These are phyloP conservation scores for Agraylea sexmaculata DNA, from an alignment of 1,140 invertebrate species.

Conservation along the genomic window DNA sequence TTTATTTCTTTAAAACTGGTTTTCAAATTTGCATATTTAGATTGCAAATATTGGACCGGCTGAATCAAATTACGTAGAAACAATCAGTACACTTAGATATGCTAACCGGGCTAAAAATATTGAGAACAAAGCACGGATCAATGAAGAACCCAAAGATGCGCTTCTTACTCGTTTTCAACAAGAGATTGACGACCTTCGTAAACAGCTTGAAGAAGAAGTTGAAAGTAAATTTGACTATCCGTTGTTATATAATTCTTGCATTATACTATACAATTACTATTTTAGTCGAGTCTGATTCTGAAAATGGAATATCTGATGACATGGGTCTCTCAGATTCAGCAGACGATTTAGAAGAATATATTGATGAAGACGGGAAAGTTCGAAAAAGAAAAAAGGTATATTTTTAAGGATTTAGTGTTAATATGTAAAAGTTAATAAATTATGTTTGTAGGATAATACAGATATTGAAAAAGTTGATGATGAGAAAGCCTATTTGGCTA, in stretches of 20 bases:
- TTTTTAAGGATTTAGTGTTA: constrained; percentile 1
- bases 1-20: neutral
- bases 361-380: constrained; percentile 26
- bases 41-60: constrained; percentile 92
- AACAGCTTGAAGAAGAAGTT: constrained; percentile 60
- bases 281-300: constrained; percentile 17
- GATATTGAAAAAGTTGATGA: constrained; percentile 40
- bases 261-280: neutral
- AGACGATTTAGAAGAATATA: constrained; percentile 21
- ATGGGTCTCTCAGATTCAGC: constrained; percentile 18
- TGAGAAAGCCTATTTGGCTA: constrained; percentile 51
- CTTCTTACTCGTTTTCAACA: constrained; percentile 89
- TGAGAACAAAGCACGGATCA: constrained; percentile 89
- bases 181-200: constrained; percentile 86
- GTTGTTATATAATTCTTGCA: neutral
- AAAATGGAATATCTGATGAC: constrained; percentile 24
- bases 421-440: constrained; percentile 4
- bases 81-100: constrained; percentile 92
- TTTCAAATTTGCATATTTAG: constrained; percentile 21
- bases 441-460: constrained; percentile 37
- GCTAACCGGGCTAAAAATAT: constrained; percentile 97
- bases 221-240: constrained; percentile 31
- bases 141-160: constrained; percentile 97
- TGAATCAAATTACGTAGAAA: constrained; percentile 95
- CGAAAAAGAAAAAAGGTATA: constrained; percentile 24